A percentile compares a stretch with the other conserved stretches of the same genome.
Conservation (phyloP, 2,113 vertebrate species). For the Lagenorhynchus albirostris region DNA sequence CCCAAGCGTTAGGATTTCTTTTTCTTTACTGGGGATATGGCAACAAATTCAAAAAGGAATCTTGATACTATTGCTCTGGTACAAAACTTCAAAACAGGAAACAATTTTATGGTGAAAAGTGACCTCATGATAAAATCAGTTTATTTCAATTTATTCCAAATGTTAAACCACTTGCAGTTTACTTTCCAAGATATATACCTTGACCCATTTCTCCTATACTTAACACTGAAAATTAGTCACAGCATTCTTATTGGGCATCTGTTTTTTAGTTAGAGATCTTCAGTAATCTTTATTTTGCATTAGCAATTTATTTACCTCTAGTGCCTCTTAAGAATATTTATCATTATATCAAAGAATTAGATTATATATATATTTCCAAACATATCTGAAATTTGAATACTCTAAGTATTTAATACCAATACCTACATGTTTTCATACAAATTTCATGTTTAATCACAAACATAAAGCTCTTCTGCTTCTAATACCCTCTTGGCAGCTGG, state of each 20-base stretch:
- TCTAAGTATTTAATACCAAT: not conserved
- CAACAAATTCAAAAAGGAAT: not conserved
- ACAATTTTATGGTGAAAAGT: not conserved
- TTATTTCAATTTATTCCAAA: not conserved
- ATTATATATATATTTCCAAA: not conserved
- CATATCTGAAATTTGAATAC: not conserved
- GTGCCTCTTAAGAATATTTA: not conserved
- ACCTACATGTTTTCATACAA: not conserved
- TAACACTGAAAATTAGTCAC: not conserved
- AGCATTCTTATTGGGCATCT: not conserved
- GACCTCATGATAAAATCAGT: not conserved
- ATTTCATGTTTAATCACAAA: constrained; percentile 9
- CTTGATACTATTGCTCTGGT: not conserved
- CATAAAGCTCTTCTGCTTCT: not conserved
- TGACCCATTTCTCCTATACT: not conserved
- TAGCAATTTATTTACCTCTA: not conserved
- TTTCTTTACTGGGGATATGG: not conserved
- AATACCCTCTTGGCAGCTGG: not conserved
- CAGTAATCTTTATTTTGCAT: not conserved
- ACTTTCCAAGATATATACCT: not conserved
- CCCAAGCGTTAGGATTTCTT: not conserved
- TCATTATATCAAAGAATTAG: not conserved
- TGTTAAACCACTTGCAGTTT: not conserved
- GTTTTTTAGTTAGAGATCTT: not conserved
- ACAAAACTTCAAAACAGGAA: constrained; percentile 9